Evolutionary conservation across 2,797 vertebrate species (phyloP).

Genomic region (Crenichthys baileyi): DNA sequence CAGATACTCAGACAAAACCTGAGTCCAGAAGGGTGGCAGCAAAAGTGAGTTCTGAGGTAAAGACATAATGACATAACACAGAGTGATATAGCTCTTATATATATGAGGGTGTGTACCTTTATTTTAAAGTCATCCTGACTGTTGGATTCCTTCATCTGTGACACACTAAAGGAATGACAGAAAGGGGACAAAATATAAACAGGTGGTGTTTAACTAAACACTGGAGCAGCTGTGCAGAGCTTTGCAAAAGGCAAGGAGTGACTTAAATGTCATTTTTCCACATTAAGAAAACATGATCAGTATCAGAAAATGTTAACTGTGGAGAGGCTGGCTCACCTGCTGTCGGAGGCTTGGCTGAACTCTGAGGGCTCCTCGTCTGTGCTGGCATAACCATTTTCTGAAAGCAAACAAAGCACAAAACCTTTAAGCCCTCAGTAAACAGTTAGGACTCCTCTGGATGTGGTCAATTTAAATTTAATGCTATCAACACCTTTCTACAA

Average conservation of each 20-base stretch:
- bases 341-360: constrained; percentile 91
- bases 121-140: constrained; percentile 98
- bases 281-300: not conserved
- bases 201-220: not conserved
- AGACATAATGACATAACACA: not conserved
- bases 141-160: constrained; percentile 92
- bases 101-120: constrained; percentile 80
- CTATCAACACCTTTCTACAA: not conserved
- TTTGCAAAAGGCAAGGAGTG: too few species aligned
- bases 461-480: not conserved
- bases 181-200: constrained; percentile 1
- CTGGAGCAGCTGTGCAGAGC: too few species aligned
- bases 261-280: not conserved
- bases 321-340: constrained; percentile 81
- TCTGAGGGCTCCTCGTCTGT: constrained; percentile 95
- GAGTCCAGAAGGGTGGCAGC: not conserved
- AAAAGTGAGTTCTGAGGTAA: not conserved
- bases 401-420: constrained; percentile 31
- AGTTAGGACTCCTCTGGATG: not conserved
- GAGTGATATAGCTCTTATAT: not conserved
- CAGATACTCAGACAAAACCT: constrained; percentile 10
- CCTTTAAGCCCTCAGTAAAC: not conserved
- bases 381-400: constrained; percentile 95
- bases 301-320: not conserved
- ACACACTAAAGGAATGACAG: constrained; percentile 75